Evolutionary conservation across 2,797 vertebrate species (phyloP).

Genomic region (Morelia viridis): DNA sequence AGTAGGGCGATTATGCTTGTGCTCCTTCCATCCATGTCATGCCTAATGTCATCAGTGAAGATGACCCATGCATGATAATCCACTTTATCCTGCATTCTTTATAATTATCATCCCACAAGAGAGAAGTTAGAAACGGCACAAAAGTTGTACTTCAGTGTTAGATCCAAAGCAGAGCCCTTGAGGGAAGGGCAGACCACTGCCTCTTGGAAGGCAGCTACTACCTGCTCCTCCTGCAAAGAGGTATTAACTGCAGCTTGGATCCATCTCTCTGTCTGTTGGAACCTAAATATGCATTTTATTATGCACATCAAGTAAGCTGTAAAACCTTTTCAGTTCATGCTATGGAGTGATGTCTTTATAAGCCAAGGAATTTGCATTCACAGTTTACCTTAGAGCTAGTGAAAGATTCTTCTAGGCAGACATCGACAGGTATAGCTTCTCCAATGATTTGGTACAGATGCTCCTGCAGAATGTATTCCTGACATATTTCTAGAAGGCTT

Average conservation of each 20-base stretch:
- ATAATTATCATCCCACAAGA: neutral
- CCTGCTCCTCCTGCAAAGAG: neutral
- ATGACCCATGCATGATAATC: neutral
- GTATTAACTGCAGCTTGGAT: neutral
- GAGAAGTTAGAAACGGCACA: neutral
- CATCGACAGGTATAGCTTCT: neutral
- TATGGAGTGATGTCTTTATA: neutral
- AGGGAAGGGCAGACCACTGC: neutral
- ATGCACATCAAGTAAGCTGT: neutral
- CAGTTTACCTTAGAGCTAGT: neutral
- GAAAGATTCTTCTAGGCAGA: neutral
- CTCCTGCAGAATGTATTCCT: neutral
- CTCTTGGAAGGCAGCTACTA: neutral
- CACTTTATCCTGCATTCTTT: neutral
- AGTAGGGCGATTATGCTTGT: neutral
- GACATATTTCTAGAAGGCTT: neutral
- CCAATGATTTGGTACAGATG: too few species aligned
- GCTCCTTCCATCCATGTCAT: neutral
- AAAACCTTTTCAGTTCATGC: neutral
- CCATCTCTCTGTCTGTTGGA: neutral
- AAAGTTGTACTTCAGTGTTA: neutral
- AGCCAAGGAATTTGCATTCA: neutral
- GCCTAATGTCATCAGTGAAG: neutral
- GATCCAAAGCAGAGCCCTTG: neutral
- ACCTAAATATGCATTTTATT: neutral